Evolutionary conservation across 2,113 vertebrate genomes (phyloP).

Genomic region (Abramis brama): DNA sequence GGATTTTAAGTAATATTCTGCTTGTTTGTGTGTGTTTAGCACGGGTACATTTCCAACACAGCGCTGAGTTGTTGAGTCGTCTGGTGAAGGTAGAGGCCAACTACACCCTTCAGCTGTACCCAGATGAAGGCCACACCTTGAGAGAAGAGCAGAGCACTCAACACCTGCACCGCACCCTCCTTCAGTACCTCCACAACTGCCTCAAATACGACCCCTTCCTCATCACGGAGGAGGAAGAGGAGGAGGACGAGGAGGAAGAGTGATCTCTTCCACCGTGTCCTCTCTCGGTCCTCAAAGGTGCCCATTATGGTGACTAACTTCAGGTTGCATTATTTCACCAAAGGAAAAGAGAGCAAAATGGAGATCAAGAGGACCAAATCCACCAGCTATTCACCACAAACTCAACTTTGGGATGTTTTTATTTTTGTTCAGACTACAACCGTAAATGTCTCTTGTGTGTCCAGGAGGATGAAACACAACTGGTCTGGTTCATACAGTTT

Average conservation of each 20-base stretch:
- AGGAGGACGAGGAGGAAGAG: conserved; percentile 68
- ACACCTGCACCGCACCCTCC: conserved; percentile 75
- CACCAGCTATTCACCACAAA: conserved; percentile 24
- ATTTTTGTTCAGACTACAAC: not conserved
- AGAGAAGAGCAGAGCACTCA: conserved; percentile 71
- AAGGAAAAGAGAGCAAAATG: not conserved
- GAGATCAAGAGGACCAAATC: conserved; percentile 26
- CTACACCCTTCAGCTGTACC: conserved; percentile 82
- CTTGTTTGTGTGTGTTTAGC: conserved; percentile 64
- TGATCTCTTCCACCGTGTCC: not conserved
- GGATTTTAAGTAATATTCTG: not conserved
- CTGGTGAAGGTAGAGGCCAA: conserved; percentile 79
- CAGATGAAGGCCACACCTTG: conserved; percentile 79
- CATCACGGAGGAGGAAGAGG: conserved; percentile 61
- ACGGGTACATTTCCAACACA: conserved; percentile 83
- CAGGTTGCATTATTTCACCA: conserved; percentile 8
- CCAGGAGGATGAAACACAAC: not conserved
- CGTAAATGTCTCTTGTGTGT: not conserved
- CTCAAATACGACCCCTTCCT: conserved; percentile 68
- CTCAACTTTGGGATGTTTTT: not conserved
- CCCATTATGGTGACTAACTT: not conserved
- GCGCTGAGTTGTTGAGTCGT: conserved; percentile 79
- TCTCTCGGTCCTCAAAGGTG: not conserved
- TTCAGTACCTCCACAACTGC: conserved; percentile 77
- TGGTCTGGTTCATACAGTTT: conserved; percentile 14